A percentile compares a stretch with the other conserved stretches of the same genome.
Conservation (phyloP, 2,113 vertebrate genomes). For the Tamias sibiricus region DNA sequence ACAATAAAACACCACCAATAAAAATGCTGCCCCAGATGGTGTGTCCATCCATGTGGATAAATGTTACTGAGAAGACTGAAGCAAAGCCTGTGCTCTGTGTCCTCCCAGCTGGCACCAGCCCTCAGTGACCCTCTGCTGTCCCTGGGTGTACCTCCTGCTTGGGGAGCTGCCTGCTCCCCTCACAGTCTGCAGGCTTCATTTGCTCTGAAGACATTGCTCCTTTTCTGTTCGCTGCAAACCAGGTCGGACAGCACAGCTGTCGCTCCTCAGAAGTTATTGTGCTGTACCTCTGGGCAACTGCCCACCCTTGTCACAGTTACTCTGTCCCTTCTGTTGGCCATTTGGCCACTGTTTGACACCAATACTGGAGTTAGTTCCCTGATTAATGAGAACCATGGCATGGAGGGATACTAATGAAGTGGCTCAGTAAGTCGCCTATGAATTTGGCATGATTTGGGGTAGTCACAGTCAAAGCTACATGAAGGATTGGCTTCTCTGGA, state of each 20-base stretch:
- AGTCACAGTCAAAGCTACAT: background rate
- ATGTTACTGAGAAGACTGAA: conserved; percentile 20
- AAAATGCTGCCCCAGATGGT: conserved; percentile 68
- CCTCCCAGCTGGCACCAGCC: background rate
- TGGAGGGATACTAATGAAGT: conserved; percentile 38
- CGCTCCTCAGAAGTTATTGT: background rate
- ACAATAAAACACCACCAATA: background rate
- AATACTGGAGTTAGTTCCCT: background rate
- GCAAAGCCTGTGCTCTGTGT: background rate
- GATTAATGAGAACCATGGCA: conserved; percentile 40
- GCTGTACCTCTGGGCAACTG: background rate
- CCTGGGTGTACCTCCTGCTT: background rate
- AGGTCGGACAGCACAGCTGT: background rate
- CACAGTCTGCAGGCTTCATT: background rate
- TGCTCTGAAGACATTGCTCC: background rate
- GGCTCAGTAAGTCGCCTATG: background rate
- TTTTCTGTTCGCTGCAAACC: background rate
- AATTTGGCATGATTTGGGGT: background rate
- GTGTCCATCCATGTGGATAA: conserved; percentile 58
- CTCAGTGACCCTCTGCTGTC: conserved; percentile 6
- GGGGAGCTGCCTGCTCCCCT: background rate
- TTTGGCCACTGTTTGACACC: conserved; percentile 17
- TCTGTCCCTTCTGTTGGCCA: conserved; percentile 58
- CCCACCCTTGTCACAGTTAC: background rate
- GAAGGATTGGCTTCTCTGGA: background rate